Base-by-base conservation (phyloP, 2,888 invertebrate species). In the Luperina nickerlii region DNA sequence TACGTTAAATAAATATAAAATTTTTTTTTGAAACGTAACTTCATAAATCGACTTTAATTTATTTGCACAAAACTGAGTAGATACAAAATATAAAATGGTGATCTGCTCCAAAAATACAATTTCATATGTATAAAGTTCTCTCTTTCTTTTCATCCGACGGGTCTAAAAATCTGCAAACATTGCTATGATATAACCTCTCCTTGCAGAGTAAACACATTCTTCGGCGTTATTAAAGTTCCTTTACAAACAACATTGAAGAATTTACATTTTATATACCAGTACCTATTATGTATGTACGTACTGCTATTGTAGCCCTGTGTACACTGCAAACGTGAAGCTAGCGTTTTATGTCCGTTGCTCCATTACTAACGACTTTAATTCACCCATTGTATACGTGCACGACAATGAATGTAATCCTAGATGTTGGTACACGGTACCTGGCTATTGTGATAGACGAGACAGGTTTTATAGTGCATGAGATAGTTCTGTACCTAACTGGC, bases 291-390 rank as follows among this genome's bases (percentile, higher is more conserved):
- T 76, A 48, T 48, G 13, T 3, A 82, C 57, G 51, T 73, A 67
- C 62, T 73, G 63, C 62, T 65, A 74, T 87, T 84, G 63, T 76
- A 66, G 45, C 42, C 42, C 57, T 66, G 48, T 78, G 24, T 74
- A 83, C 78, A 83, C 60, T 80, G 69, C 76, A 66, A 60, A 74
- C 79, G 67, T 65, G 57, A 72, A 54, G 38, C 66, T n/a, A 42
- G 51, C 67, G 48, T 84, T 84, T 80, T 80, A 85, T 78, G 70
- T 74, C 57, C 72, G 27, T 87, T 68, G 72, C 87, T 84, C 68
- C 71, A 84, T 84, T 85, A 76, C 85, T 69, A 77, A 84, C 66
- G 68, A 72, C 76, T 65, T 83, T 84, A 72, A 87, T 87, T 81
- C 65, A 42, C 62, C 80, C 71, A 85, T 85, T 85, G 85, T 87